Evolutionary conservation across 2,797 vertebrate genomes (phyloP).

Genomic region (Nasua narica): DNA sequence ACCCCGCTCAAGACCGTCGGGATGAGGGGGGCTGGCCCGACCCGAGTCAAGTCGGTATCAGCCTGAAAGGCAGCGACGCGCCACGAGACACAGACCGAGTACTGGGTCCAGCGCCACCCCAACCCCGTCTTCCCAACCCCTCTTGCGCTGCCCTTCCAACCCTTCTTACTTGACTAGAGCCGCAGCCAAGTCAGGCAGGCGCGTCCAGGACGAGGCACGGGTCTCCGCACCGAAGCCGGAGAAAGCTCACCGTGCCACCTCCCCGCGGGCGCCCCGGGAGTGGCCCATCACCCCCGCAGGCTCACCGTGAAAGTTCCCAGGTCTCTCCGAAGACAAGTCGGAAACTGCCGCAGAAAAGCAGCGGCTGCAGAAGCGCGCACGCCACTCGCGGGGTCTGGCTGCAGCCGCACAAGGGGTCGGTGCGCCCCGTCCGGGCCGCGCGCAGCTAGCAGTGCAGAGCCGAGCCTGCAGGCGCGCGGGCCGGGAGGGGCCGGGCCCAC

Average conservation of each 20-base stretch:
- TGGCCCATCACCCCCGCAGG: neutral
- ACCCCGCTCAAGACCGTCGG: neutral
- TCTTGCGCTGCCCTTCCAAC: neutral
- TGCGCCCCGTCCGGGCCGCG: neutral
- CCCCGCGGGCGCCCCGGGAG: no score
- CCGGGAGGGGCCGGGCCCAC: neutral
- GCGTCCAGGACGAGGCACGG: neutral
- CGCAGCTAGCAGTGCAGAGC: accelerated
- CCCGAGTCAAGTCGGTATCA: neutral
- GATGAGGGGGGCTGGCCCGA: neutral
- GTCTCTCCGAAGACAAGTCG: neutral
- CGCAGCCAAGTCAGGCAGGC: neutral
- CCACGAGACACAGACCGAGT: neutral
- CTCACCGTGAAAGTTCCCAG: neutral
- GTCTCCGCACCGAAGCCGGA: neutral
- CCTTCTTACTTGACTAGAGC: conserved; percentile 3
- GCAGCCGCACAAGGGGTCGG: neutral
- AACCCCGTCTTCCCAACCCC: neutral
- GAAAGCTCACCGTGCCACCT: neutral
- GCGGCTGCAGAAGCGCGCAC: neutral
- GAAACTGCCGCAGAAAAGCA: neutral
- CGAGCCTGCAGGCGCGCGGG: accelerated
- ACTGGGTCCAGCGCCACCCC: neutral
- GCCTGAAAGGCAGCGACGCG: neutral
- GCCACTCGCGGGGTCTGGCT: accelerated